Conservation (phyloP, 2,797 vertebrate genomes). For the Luscinia megarhynchos region DNA sequence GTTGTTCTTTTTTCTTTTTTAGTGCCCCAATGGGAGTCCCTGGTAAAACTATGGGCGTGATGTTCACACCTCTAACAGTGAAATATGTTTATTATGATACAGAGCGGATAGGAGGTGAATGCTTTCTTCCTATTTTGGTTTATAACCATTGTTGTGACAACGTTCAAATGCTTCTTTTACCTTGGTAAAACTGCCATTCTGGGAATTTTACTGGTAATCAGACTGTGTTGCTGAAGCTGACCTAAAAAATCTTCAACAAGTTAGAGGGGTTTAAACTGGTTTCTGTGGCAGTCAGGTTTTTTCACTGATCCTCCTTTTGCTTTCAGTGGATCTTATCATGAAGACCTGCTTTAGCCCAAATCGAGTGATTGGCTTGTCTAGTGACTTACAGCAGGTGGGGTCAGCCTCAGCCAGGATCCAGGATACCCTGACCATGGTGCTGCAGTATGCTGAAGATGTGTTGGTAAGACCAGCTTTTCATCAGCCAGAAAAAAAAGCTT, state of each 20-base stretch:
- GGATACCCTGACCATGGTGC: slow-evolving; percentile 91
- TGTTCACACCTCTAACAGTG: slow-evolving; percentile 95
- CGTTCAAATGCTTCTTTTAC: not conserved
- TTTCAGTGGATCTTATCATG: slow-evolving; percentile 91
- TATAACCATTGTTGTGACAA: not conserved
- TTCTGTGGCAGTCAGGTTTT: not conserved
- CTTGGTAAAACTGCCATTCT: not conserved
- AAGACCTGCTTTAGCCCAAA: slow-evolving; percentile 88
- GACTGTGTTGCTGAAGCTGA: not conserved
- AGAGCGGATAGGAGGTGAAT: slow-evolving; percentile 92
- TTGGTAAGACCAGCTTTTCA: slow-evolving; percentile 82
- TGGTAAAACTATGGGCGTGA: slow-evolving; percentile 96
- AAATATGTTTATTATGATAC: slow-evolving; percentile 93
- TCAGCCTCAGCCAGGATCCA: slow-evolving; percentile 87
- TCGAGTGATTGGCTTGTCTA: slow-evolving; percentile 91
- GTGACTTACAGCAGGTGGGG: slow-evolving; percentile 93
- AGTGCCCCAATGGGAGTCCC: slow-evolving; percentile 99
- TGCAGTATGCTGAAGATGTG: slow-evolving; percentile 94
- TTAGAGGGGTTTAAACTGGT: not conserved
- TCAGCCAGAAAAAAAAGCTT: not conserved
- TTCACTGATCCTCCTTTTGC: not conserved
- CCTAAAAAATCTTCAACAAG: not conserved
- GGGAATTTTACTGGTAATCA: not conserved
- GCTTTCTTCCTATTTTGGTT: not conserved
- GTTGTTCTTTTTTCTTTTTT: not conserved